phyloP scores from a whole-genome alignment of 2,113 vertebrate species.

The Boulengeromyrus knoepffleri region DNA sequence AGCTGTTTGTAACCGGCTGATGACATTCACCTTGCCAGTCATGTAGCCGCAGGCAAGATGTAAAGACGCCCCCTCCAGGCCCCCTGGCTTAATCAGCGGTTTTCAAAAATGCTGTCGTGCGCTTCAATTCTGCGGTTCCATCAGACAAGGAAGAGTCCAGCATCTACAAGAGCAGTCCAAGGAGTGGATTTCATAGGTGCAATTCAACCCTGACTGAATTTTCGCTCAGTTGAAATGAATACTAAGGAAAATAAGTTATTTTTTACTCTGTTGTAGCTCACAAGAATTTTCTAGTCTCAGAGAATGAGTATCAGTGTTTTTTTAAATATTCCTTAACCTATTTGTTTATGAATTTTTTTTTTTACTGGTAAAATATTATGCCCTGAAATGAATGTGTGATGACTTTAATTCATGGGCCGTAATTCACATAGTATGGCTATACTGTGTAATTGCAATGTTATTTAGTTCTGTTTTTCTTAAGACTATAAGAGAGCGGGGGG shows the following conservation, averaged over 20 bases:
- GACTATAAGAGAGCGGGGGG: background rate
- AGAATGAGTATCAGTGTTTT: background rate
- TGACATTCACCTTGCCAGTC: constrained; percentile 15
- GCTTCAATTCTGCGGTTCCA: background rate
- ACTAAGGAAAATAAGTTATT: background rate
- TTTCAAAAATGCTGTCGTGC: background rate
- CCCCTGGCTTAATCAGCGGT: background rate
- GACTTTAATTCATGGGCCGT: background rate
- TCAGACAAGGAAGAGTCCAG: background rate
- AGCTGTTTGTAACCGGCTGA: constrained; percentile 18
- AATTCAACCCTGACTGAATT: background rate
- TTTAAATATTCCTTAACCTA: background rate
- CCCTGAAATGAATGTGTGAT: background rate
- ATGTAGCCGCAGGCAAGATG: background rate
- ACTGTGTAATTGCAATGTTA: background rate
- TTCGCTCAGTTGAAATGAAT: background rate
- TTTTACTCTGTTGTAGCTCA: background rate
- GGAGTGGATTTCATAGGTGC: background rate
- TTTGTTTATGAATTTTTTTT: background rate
- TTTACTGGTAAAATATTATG: background rate
- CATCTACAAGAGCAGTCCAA: background rate
- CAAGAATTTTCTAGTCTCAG: background rate
- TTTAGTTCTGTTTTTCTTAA: background rate
- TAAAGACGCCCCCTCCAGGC: background rate
- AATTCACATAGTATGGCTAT: background rate